phyloP scores from a whole-genome alignment of 1,140 invertebrate genomes.

The Hylyphantes graminicola region DNA sequence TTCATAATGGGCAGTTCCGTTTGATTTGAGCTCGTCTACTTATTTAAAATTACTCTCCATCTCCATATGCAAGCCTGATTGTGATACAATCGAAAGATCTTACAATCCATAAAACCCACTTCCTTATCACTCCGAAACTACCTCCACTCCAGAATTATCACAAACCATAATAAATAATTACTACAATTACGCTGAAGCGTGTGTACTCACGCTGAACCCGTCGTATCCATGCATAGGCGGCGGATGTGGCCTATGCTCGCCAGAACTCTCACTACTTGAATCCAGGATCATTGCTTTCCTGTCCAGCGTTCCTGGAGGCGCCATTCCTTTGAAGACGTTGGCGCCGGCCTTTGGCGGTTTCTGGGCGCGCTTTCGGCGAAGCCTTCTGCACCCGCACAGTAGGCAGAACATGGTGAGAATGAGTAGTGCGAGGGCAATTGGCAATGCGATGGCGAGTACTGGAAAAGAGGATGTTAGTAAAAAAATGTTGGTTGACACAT shows the following conservation, averaged over 20 bases:
- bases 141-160: no score
- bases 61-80: no score
- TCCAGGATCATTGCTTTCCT: slow-evolving; percentile 79
- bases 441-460: slow-evolving; percentile 65
- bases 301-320: slow-evolving; percentile 69
- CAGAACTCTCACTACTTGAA: slow-evolving; percentile 80
- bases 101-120: no score
- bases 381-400: slow-evolving; percentile 63
- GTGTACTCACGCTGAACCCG: slow-evolving; percentile 49
- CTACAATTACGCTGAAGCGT: background rate
- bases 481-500: no score
- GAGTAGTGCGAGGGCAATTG: slow-evolving; percentile 63
- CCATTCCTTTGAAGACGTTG: slow-evolving; percentile 57
- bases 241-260: slow-evolving; percentile 36
- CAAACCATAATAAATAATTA: background rate
- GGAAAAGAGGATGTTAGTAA: background rate
- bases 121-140: no score
- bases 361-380: slow-evolving; percentile 41
- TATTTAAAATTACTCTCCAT: no score
- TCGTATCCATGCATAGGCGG: slow-evolving; percentile 12
- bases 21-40: no score
- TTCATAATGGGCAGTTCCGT: no score
- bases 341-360: slow-evolving; percentile 19
- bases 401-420: slow-evolving; percentile 64
- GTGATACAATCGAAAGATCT: no score